Base-by-base conservation (phyloP, 2,797 vertebrate genomes). In the Sciaenops ocellatus region DNA sequence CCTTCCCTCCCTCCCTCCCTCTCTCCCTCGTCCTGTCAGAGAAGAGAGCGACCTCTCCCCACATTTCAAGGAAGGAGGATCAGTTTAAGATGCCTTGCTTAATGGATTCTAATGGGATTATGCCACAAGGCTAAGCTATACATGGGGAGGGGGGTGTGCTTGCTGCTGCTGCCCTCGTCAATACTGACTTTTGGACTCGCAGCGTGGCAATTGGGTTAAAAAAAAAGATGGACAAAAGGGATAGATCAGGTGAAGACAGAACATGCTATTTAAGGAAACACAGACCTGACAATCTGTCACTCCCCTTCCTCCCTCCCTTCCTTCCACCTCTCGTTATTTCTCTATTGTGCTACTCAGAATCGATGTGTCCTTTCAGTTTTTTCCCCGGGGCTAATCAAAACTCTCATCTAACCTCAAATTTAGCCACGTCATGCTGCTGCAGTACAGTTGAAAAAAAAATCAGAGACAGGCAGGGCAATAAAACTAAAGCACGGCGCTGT, bases 71-170 rank as follows among this genome's bases (percentile, higher is more conserved):
- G 71, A 61, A 51, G 81, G 76, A 71, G 85, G 86, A 91, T 90
- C 83, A 80, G 79, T 76, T 91, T 84, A 79, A 92, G 84, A 85
- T 85, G 76, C 63, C 28, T 84, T 78, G 60, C 90, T 86, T 90
- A 91, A 93, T 90, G 85, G 86, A 85, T 76, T 85, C 48, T 94
- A 90, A 95, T 83, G 86, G 82, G 94, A 94, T 94, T 93, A 94
- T 46, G 34, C 34, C 81, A 79, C 83, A 84, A 78, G 78, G 68
- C 86, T 91, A 18, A 90, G 60, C 87, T 85, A 82, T 46, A 72
- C 74, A 66, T 54, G 46, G n/a, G 16, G 7, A 28, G 56, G 50
- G 41, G 34, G 66, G 46, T 44, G 70, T 67, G 78, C 48, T 48
- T 67, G 78, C 55, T 52, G 42, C 22, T 26, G 63, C 56, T 28